phyloP scores from a whole-genome alignment of 2,888 invertebrate species.

The Apeira syringaria region DNA sequence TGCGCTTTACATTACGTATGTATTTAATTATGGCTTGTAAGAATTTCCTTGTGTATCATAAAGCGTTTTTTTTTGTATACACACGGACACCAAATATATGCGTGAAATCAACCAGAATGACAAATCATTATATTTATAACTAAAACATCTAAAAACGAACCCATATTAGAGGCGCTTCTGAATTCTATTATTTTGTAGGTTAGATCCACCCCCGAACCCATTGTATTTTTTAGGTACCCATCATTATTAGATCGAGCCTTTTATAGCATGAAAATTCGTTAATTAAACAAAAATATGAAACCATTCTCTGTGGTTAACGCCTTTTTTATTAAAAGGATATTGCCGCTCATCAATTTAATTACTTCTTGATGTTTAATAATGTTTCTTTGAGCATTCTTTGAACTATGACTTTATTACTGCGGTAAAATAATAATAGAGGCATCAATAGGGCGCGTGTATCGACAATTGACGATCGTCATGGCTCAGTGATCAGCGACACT shows the following conservation, averaged over 20 bases:
- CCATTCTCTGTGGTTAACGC: slow-evolving; percentile 63
- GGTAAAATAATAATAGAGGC: slow-evolving; percentile 32
- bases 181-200: slow-evolving; percentile 43
- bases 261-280: slow-evolving; percentile 74
- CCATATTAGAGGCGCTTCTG: slow-evolving; percentile 49
- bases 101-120: slow-evolving; percentile 4
- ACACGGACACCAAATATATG: too few species aligned
- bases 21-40: too few species aligned
- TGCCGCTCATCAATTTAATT: slow-evolving; percentile 75
- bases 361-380: slow-evolving; percentile 64
- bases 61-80: too few species aligned
- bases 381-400: slow-evolving; percentile 40
- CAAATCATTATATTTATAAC: slow-evolving; percentile 5
- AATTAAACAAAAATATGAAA: slow-evolving; percentile 75
- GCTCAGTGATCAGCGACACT: too few species aligned
- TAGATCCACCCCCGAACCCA: slow-evolving; percentile 32
- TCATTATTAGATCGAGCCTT: slow-evolving; percentile 59
- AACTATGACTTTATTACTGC: slow-evolving; percentile 26
- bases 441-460: too few species aligned
- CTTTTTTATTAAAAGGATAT: slow-evolving; percentile 65
- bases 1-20: too few species aligned
- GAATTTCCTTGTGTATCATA: too few species aligned
- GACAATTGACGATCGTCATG: too few species aligned
- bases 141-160: slow-evolving; percentile 15
- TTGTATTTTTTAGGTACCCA: slow-evolving; percentile 34